Conservation (phyloP, 1,140 invertebrate species). For the Drosophila leontia region DNA sequence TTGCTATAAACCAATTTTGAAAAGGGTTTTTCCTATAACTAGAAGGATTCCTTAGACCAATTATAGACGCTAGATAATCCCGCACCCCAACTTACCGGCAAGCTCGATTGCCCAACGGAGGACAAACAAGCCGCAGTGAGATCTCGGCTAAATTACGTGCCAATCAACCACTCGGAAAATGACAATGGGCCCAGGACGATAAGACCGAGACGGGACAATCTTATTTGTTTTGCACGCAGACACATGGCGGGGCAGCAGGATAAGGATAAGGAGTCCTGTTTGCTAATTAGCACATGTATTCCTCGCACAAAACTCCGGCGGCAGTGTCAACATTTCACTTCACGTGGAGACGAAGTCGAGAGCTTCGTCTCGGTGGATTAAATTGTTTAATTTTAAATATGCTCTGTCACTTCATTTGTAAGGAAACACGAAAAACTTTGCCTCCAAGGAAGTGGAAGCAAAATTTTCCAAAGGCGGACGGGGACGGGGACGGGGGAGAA, state of each 20-base stretch:
- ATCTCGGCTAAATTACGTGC: slow-evolving; percentile 78
- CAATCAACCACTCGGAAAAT: slow-evolving; percentile 79
- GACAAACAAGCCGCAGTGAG: slow-evolving; percentile 40
- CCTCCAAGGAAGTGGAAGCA: slow-evolving; percentile 10
- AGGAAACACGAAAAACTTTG: slow-evolving; percentile 62
- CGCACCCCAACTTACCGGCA: slow-evolving; percentile 1
- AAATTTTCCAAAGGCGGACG: slow-evolving; percentile 2
- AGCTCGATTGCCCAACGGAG: slow-evolving; percentile 38
- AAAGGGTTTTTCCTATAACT: neutral
- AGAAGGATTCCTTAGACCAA: slow-evolving; percentile 6
- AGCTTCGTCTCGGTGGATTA: slow-evolving; percentile 70
- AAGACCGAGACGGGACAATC: slow-evolving; percentile 68
- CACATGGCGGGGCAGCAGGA: slow-evolving; percentile 39
- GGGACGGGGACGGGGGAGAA: slow-evolving; percentile 30
- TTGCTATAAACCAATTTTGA: neutral
- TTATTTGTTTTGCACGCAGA: slow-evolving; percentile 69
- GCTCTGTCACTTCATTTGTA: slow-evolving; percentile 84
- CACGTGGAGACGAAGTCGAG: slow-evolving; percentile 45
- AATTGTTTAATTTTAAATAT: slow-evolving; percentile 85
- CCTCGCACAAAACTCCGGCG: slow-evolving; percentile 67
- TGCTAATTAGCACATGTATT: slow-evolving; percentile 82
- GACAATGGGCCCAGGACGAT: slow-evolving; percentile 71
- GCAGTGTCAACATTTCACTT: slow-evolving; percentile 80
- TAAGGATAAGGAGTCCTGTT: slow-evolving; percentile 66
- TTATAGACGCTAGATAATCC: slow-evolving; percentile 32